Evolutionary conservation across 2,797 vertebrate species (phyloP), one percentile per base, ranked within the genome.

Genomic region (Bovichtus diacanthus): DNA sequence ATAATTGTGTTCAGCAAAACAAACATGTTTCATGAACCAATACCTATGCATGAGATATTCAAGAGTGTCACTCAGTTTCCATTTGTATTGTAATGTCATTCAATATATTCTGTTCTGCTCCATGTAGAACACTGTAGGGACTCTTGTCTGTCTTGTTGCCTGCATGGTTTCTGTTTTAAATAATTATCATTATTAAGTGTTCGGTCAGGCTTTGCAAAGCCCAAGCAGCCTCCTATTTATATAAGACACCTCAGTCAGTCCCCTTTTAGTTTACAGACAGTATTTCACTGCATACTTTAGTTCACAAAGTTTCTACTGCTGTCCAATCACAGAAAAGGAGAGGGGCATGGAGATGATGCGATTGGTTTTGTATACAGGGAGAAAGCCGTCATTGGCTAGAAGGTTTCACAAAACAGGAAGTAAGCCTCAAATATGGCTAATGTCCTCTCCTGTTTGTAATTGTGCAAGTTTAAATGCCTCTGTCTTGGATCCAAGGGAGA

Each of bases 391-490:
- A 72, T 46, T 75, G 76, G 87, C 86, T 82, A 50, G 70, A 85
- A 66, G 80, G 81, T 88, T 80, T 84, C 77, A 75, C 72, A 44
- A 89, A 87, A 89, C 88, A 88, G 84, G 83, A 93, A 81, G 54
- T 46, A 44, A 81, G 88, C 87, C 90, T 84, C 43, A 78, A 83
- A 76, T 80, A 78, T 79, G 84, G 86, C 90, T 77, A 29, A 59
- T 74, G 84, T 93, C 83, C 55, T 72, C 81, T 91, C 86, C 85
- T 82, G 87, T 86, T 88, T 88, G 49, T 65, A 87, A 86, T 94
- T 94, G 93, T 94, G 93, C 92, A 90, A 93, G 88, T 89, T 88
- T 87, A 80, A 89, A 91, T 92, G 86, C 85, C 87, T 91, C 84
- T 88, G 89, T 88, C 83, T 76, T 88, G 90, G 88, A 90, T 89